phyloP scores from a whole-genome alignment of 37 sponge, comb jelly and placozoan species.

The Mnemiopsis leidyi region DNA sequence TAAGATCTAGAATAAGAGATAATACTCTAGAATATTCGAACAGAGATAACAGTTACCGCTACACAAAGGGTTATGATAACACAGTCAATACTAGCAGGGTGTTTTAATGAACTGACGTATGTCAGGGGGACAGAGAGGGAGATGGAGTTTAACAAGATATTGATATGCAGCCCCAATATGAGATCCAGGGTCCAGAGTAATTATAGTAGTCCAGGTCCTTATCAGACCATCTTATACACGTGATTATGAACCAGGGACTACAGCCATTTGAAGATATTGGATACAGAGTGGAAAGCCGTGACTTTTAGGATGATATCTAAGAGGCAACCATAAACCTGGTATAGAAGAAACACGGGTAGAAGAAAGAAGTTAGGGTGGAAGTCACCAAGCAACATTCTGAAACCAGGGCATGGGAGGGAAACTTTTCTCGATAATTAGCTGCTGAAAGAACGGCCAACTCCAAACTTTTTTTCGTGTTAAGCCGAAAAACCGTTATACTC shows the following conservation, averaged over 20 bases:
- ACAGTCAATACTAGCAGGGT: background rate
- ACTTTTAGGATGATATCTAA: too few relatives aligned
- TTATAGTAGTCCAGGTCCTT: background rate
- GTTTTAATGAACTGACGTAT: background rate
- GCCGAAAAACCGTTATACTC: background rate
- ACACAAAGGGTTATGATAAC: too few relatives aligned
- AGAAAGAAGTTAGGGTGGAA: too few relatives aligned
- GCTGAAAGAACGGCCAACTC: background rate
- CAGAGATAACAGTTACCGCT: background rate
- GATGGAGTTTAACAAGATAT: background rate
- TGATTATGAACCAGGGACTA: too few relatives aligned
- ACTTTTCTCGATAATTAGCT: background rate
- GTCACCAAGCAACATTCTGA: too few relatives aligned
- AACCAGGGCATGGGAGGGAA: background rate
- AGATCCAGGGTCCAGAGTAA: background rate
- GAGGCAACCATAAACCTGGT: too few relatives aligned
- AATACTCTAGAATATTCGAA: background rate
- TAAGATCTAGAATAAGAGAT: too few relatives aligned
- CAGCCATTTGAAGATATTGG: too few relatives aligned
- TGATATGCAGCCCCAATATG: background rate
- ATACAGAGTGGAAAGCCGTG: too few relatives aligned
- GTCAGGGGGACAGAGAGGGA: background rate
- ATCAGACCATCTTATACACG: too few relatives aligned
- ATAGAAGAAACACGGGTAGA: too few relatives aligned
- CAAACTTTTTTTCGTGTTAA: background rate